These are phyloP conservation scores for Galago senegalensis DNA, from an alignment of 2,797 vertebrate genomes.

Conservation along the genomic window DNA sequence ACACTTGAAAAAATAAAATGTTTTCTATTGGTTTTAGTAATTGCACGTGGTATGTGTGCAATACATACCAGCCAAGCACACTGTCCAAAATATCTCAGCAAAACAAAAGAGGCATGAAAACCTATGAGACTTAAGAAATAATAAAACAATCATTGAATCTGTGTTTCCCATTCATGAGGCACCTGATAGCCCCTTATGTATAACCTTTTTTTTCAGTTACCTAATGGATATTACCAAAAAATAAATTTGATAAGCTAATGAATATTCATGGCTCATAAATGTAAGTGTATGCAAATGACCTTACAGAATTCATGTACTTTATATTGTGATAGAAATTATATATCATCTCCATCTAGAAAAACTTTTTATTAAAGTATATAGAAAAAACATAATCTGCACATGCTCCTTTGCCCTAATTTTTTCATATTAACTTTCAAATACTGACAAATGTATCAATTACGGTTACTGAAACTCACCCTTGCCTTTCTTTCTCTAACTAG, in stretches of 20 bases:
- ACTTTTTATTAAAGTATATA: not conserved
- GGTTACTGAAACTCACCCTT: not conserved
- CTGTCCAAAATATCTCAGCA: not conserved
- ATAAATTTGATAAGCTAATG: not conserved
- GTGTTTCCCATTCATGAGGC: constrained; percentile 14
- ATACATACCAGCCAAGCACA: not conserved
- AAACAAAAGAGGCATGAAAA: constrained; percentile 11
- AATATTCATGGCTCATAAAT: not conserved
- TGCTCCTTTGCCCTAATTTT: not conserved
- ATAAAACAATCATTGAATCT: not conserved
- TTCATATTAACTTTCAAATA: not conserved
- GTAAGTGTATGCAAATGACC: not conserved
- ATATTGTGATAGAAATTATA: not conserved
- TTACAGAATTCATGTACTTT: not conserved
- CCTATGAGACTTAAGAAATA: constrained; percentile 51
- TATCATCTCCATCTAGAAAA: not conserved
- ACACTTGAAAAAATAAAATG: not conserved
- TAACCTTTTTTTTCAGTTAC: not conserved
- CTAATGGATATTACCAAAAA: not conserved
- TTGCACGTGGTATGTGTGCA: not conserved
- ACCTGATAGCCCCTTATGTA: constrained; percentile 5
- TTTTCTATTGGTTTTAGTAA: constrained; percentile 65
- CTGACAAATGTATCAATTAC: not conserved
- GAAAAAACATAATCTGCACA: constrained; percentile 3
- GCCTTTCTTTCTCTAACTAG: not conserved